phyloP scores from a whole-genome alignment of 2,888 invertebrate species.

The Argynnis bischoffii region DNA sequence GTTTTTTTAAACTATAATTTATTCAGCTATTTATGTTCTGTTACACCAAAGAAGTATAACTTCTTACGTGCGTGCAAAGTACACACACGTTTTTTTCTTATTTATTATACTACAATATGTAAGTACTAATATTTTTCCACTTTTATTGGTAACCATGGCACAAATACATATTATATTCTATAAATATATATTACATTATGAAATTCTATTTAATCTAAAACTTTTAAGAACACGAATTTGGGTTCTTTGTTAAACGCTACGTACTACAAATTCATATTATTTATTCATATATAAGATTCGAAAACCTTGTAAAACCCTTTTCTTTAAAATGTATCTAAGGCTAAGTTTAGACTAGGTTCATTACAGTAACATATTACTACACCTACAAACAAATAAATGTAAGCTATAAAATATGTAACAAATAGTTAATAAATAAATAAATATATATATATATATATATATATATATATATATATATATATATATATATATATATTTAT shows the following conservation, averaged over 20 bases:
- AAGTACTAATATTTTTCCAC: too few relatives aligned
- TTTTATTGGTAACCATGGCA: too few relatives aligned
- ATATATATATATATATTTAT: too few relatives aligned
- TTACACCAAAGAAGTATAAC: too few relatives aligned
- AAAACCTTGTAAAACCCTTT: constrained; percentile 35
- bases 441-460: not conserved
- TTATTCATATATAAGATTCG: constrained; percentile 18
- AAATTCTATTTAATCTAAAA: not conserved
- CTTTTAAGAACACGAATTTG: constrained; percentile 1
- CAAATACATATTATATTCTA: too few relatives aligned
- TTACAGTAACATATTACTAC: not conserved
- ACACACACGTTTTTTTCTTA: too few relatives aligned
- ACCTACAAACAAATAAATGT: not conserved
- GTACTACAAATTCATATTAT: constrained; percentile 23
- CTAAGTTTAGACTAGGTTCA: constrained; percentile 25
- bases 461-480: not conserved
- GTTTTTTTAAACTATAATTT: too few relatives aligned
- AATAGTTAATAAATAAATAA: not conserved
- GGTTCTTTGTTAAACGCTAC: constrained; percentile 10
- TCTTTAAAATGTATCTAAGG: constrained; percentile 18
- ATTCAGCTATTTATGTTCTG: too few relatives aligned
- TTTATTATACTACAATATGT: too few relatives aligned
- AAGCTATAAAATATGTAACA: not conserved
- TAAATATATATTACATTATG: not conserved
- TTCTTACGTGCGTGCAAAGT: too few relatives aligned